Evolutionary conservation across 2,888 invertebrate species (phyloP), one percentile per base, ranked within the genome.

Genomic region (Caradrina clavipalpis): DNA sequence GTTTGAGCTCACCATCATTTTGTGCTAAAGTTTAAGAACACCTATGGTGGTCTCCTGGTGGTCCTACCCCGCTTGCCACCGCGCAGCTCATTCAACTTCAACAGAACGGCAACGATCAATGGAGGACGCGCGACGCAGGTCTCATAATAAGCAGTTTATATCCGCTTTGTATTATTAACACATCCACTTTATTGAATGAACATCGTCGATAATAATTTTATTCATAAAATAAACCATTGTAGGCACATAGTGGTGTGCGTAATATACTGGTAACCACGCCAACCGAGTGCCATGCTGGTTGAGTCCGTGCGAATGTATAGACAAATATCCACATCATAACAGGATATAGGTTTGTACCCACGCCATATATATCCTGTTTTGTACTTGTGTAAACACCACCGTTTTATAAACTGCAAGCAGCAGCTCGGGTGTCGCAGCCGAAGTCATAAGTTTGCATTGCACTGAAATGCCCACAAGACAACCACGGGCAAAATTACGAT

Each of bases 101-200:
- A 64, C 53, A 42, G 58, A 21, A 19, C 58, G 63, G 42, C 65
- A 17, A 35, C 80, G 61, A 59, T 75, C 65, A 80, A 70, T 66
- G 77, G 39, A 22, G 61, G 65, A 64, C 65, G 49, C 74, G 45
- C 45, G 45, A 45, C 45, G 45, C 17, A 45, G 45, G 47, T 45
- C 62, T 69, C 59, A 57, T 69, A 81, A 54, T 63, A 63, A 68
- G 13, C 68, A 68, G 67, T 55, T 39, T 57, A 67, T 65, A 45
- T 63, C 56, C 65, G 54, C 62, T 62, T 61, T 60, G 51, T 77
- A 65, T 68, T 63, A 57, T 62, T 57, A 76, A 56, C 65, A 80
- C 65, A 57, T 57, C 55, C 63, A 76, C 58, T 22, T 39, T 62
- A 78, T 78, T 62, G 51, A 81, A 81, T 77, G 59, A 56, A 67